A percentile compares a stretch with the other conserved stretches of the same genome.
These are phyloP conservation scores for Macrotis lagotis DNA, from an alignment of 2,113 vertebrate genomes.

Conservation along the genomic window DNA sequence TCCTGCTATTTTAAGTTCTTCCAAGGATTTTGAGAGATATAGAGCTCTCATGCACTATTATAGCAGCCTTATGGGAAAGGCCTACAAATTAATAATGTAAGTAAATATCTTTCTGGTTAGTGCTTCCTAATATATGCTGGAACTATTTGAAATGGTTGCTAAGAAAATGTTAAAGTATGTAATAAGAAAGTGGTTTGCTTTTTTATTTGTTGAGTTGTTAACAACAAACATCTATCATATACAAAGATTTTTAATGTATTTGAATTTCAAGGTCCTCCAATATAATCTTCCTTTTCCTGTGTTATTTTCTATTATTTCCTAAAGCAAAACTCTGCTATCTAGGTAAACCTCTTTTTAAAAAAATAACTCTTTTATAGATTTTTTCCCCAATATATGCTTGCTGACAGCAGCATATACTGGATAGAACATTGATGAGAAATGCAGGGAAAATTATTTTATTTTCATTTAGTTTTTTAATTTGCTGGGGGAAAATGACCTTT, in stretches of 20 bases:
- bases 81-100: not conserved
- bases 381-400: not conserved
- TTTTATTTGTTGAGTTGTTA: not conserved
- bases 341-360: not conserved
- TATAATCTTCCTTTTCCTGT: not conserved
- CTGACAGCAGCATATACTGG: not conserved
- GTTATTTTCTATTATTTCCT: not conserved
- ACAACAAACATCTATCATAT: not conserved
- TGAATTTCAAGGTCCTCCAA: not conserved
- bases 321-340: not conserved
- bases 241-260: not conserved
- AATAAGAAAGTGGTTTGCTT: not conserved
- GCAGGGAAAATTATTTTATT: not conserved
- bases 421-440: not conserved
- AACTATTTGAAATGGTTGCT: not conserved
- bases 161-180: not conserved
- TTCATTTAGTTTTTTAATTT: not conserved
- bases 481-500: not conserved
- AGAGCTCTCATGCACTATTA: not conserved
- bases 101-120: slow-evolving; percentile 19
- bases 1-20: slow-evolving; percentile 7
- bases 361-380: not conserved
- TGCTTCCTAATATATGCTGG: not conserved
- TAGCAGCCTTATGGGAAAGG: not conserved
- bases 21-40: not conserved